phyloP scores from a whole-genome alignment of 2,113 vertebrate genomes.

The Cottus gobio region DNA sequence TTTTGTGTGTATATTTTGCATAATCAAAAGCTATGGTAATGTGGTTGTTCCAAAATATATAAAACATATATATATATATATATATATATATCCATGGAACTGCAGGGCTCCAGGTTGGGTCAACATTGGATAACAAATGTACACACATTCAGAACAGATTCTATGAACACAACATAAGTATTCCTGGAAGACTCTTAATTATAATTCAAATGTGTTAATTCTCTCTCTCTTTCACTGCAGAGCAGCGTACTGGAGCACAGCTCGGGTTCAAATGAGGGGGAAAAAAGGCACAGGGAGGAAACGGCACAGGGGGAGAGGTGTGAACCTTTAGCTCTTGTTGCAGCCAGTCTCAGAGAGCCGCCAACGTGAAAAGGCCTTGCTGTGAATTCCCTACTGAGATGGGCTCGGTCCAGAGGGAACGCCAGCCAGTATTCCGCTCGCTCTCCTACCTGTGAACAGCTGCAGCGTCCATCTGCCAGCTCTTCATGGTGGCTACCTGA shows the following conservation, averaged over 20 bases:
- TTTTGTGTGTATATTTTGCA: too few relatives aligned
- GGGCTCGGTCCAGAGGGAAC: constrained; percentile 75
- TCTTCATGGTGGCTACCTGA: constrained; percentile 76
- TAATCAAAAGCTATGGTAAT: not conserved
- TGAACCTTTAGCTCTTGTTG: constrained; percentile 68
- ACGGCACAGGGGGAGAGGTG: constrained; percentile 46
- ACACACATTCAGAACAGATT: constrained; percentile 2
- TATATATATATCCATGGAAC: not conserved
- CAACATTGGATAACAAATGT: constrained; percentile 25
- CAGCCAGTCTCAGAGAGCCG: constrained; percentile 64
- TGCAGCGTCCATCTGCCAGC: constrained; percentile 84
- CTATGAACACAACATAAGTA: not conserved
- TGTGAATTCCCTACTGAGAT: constrained; percentile 79
- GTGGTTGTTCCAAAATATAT: too few relatives aligned
- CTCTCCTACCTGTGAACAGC: constrained; percentile 83
- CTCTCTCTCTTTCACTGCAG: constrained; percentile 1
- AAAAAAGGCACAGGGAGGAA: constrained; percentile 52
- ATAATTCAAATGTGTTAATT: constrained; percentile 17
- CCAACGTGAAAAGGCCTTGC: constrained; percentile 72
- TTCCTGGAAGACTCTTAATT: constrained; percentile 5
- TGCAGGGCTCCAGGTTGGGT: constrained; percentile 12
- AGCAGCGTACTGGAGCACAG: constrained; percentile 29
- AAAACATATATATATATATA: too few relatives aligned
- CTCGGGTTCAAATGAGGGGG: constrained; percentile 61
- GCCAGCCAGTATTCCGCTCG: constrained; percentile 71